Conservation (phyloP, 2,797 vertebrate genomes). For the Epinephelus coioides region DNA sequence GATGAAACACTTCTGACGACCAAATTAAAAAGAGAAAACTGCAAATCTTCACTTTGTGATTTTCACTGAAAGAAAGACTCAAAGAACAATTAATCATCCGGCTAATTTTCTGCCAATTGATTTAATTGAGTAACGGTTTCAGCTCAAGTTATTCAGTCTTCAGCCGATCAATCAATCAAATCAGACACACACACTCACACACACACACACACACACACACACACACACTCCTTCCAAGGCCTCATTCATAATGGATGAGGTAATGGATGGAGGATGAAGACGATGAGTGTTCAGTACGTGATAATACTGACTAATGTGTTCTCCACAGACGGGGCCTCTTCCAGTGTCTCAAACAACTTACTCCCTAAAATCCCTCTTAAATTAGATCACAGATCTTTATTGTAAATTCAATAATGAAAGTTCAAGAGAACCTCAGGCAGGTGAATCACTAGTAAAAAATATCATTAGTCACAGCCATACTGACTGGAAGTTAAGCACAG, state of each 20-base stretch:
- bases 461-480: too few relatives aligned
- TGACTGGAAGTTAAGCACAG: too few relatives aligned
- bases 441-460: too few relatives aligned
- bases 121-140: constrained; percentile 17
- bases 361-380: neutral
- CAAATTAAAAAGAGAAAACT: neutral
- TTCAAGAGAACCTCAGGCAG: too few relatives aligned
- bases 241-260: constrained; percentile 32
- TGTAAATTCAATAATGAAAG: too few relatives aligned
- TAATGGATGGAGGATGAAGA: constrained; percentile 22
- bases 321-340: neutral
- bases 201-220: too few relatives aligned
- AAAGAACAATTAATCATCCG: neutral
- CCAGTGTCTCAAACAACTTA: neutral
- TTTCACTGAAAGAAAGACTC: neutral
- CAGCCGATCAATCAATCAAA: constrained; percentile 9
- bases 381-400: neutral
- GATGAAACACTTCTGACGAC: too few relatives aligned
- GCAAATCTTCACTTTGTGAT: neutral
- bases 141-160: neutral
- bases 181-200: too few relatives aligned
- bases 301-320: constrained; percentile 20
- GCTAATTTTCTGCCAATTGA: neutral
- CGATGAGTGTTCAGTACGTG: constrained; percentile 5
- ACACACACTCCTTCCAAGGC: neutral